Base-by-base conservation (phyloP, 2,888 invertebrate genomes). In the Phlogophora meticulosa region DNA sequence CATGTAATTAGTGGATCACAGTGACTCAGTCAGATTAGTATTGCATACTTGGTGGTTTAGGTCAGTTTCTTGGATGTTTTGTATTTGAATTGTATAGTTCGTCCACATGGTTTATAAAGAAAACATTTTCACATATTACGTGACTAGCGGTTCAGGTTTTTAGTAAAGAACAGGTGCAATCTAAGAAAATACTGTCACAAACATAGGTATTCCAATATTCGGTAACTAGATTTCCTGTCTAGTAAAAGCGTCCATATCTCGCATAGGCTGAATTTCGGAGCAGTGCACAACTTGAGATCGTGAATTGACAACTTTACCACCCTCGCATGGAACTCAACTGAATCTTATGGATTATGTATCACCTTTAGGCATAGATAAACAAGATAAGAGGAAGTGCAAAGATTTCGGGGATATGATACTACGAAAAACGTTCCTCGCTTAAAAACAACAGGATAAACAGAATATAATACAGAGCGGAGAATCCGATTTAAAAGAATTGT, bases 401-500 rank as follows among this genome's bases (percentile, higher is more conserved):
- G 11, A 52, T n/a, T 51, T 63, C n/a, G 3, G 20, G 5, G 2
- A 28, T 15, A 22, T 10, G 13, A 38, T 32, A 17, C 32, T 38
- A 46, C 17, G n/a, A 22, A 34, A 63, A 51, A 32, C 63, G 49
- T 34, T 15, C 10, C 51, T 34, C 38, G 45, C 45, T 68, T 20
- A 53, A 45, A 55, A 59, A 40, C 32, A 75, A 59, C 51, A 53
- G 46, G 75, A 59, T 72, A 42, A 56, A 45, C 40, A 68, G 36
- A 60, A 51, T 45, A 15, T 48, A 46, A 57, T 24, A 60, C 42
- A 34, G 15, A 43, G 1, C 32, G 17, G 34, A 10, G 42, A 73
- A 65, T 57, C 53, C 43, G 43, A 63, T 52, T 72, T 52, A 45
- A 62, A 61, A 62, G 72, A 72, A 69, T 52, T 53, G 32, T 62